These are phyloP conservation scores for Lordiphosa stackelbergi DNA, from an alignment of 1,140 invertebrate genomes.

Conservation along the genomic window DNA sequence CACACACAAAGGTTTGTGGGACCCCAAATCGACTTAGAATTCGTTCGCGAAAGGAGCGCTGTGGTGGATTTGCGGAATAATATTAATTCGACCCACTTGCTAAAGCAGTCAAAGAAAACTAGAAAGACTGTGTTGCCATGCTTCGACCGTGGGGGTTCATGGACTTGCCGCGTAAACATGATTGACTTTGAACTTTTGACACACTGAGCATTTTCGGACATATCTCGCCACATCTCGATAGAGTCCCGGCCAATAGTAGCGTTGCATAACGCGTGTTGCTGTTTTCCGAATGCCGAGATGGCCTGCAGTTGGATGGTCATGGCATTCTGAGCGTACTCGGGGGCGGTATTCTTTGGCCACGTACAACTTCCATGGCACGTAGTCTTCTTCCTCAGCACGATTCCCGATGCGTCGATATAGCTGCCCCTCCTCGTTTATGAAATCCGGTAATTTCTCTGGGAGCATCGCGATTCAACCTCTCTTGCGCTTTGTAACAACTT, in stretches of 20 bases:
- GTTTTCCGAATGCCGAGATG: slow-evolving; percentile 1
- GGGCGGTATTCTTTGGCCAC: not conserved
- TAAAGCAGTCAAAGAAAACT: not conserved
- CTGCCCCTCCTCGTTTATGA: no score
- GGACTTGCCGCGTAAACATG: not conserved
- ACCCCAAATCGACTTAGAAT: not conserved
- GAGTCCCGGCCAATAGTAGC: not conserved
- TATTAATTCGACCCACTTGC: not conserved
- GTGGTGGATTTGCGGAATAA: not conserved
- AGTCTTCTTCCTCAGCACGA: no score
- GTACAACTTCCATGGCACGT: no score
- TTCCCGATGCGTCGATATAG: no score
- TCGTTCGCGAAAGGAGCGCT: not conserved
- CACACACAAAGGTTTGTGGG: not conserved
- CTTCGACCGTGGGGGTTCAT: no score
- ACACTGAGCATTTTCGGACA: not conserved
- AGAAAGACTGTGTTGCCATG: not conserved
- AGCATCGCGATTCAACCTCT: not conserved
- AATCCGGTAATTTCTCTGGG: not conserved
- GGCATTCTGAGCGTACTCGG: not conserved
- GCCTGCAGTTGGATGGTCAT: not conserved
- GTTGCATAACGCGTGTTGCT: not conserved
- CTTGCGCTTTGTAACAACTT: not conserved
- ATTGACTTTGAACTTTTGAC: not conserved
- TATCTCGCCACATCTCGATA: not conserved